A percentile compares a stretch with the other conserved stretches of the same genome.
These are phyloP conservation scores for Ladona fulva DNA, from an alignment of 1,140 invertebrate species.

Conservation along the genomic window DNA sequence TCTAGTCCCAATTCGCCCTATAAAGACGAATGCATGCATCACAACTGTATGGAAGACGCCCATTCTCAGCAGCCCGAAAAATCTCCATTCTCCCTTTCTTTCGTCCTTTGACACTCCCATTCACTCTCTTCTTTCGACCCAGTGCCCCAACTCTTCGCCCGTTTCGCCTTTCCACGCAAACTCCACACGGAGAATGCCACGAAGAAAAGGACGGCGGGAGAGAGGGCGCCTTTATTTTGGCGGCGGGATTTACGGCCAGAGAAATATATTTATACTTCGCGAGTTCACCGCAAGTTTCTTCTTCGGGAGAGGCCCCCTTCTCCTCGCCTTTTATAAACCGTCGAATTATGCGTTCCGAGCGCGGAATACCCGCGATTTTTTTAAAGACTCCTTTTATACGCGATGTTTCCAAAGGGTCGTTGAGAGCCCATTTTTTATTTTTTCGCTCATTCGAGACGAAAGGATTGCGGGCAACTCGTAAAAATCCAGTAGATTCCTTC, in stretches of 20 bases:
- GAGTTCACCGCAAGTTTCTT: not conserved
- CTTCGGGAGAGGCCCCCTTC: not conserved
- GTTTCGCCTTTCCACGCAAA: not conserved
- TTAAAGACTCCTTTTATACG: not conserved
- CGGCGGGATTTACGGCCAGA: not conserved
- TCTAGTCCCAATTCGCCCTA: too few species aligned
- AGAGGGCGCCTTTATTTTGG: not conserved
- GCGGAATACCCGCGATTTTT: not conserved
- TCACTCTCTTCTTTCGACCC: not conserved
- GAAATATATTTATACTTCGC: not conserved
- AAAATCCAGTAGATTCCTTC: not conserved
- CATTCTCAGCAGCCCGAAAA: not conserved
- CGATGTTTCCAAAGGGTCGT: not conserved
- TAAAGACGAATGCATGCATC: too few species aligned
- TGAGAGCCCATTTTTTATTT: not conserved
- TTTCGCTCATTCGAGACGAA: not conserved
- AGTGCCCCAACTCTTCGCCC: not conserved
- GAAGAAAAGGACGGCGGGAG: not conserved
- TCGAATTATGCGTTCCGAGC: not conserved
- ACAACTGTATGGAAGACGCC: too few species aligned
- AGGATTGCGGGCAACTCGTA: not conserved
- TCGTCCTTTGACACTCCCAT: not conserved
- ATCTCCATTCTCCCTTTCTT: not conserved
- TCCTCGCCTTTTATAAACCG: not conserved
- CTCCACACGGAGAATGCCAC: not conserved